Conservation (phyloP, 2,113 vertebrate genomes). For the Willisornis vidua region DNA sequence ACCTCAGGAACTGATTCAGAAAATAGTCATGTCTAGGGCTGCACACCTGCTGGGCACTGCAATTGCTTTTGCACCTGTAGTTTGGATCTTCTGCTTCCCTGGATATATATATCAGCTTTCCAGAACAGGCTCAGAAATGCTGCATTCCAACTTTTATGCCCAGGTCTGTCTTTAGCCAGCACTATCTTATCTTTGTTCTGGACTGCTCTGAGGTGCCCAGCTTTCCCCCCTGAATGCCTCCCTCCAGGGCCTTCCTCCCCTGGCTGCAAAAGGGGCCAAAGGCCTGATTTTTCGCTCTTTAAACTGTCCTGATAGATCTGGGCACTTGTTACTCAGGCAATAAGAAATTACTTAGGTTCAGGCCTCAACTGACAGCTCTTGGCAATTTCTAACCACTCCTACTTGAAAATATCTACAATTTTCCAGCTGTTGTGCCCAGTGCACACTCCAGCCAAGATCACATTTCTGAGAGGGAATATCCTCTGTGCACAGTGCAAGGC, state of each 20-base stretch:
- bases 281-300: not conserved
- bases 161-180: not conserved
- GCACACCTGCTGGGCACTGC: not conserved
- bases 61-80: not conserved
- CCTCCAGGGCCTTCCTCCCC: not conserved
- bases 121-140: not conserved
- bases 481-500: not conserved
- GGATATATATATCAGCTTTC: not conserved
- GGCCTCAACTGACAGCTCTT: not conserved
- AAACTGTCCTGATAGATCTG: not conserved
- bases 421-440: not conserved
- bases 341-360: not conserved
- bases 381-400: not conserved
- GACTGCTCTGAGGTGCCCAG: not conserved
- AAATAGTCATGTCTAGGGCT: not conserved
- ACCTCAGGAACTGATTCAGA: not conserved
- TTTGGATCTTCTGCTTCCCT: not conserved
- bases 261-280: not conserved
- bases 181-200: not conserved
- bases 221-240: not conserved
- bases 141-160: not conserved
- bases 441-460: not conserved
- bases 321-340: not conserved
- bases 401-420: slow-evolving; percentile 5
- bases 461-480: not conserved